Evolutionary conservation across 2,888 invertebrate species (phyloP).

Genomic region (Coelinius sp.): DNA sequence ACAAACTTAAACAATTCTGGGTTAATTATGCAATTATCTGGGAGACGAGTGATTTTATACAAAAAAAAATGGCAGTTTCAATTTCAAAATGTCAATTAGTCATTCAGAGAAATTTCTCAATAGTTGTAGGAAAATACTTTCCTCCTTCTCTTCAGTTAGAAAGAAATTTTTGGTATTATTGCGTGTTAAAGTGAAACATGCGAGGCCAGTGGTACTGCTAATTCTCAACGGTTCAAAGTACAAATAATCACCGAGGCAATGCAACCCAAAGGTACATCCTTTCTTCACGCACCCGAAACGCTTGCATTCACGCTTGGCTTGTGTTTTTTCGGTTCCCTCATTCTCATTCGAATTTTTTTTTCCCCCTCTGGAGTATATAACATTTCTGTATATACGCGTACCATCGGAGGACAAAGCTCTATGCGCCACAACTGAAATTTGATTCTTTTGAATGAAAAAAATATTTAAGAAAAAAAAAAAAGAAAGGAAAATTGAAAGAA

Average conservation of each 20-base stretch:
- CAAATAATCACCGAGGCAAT: slow-evolving; percentile 47
- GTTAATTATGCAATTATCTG: too few species aligned
- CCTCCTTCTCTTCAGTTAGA: not conserved
- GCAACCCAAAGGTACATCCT: slow-evolving; percentile 43
- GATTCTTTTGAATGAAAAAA: slow-evolving; percentile 17
- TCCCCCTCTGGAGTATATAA: not conserved
- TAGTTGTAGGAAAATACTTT: not conserved
- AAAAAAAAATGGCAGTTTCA: too few species aligned
- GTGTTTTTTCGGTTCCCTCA: slow-evolving; percentile 30
- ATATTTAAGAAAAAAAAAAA: not conserved
- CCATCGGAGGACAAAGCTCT: slow-evolving; percentile 30
- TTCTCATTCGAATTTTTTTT: slow-evolving; percentile 23
- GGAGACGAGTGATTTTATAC: too few species aligned
- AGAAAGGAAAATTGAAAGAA: slow-evolving; percentile 5
- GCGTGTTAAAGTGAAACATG: slow-evolving; percentile 30
- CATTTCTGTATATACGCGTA: slow-evolving; percentile 3
- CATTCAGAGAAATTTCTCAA: too few species aligned
- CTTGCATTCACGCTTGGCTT: slow-evolving; percentile 46
- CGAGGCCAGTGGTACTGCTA: slow-evolving; percentile 44
- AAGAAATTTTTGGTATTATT: slow-evolving; percentile 9
- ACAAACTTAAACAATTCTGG: too few species aligned
- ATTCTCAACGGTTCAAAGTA: slow-evolving; percentile 53
- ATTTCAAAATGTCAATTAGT: too few species aligned
- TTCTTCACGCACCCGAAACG: slow-evolving; percentile 48
- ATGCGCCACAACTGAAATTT: slow-evolving; percentile 23